Evolutionary conservation across 2,797 vertebrate genomes (phyloP).

Genomic region (Mionectes olivaceus): DNA sequence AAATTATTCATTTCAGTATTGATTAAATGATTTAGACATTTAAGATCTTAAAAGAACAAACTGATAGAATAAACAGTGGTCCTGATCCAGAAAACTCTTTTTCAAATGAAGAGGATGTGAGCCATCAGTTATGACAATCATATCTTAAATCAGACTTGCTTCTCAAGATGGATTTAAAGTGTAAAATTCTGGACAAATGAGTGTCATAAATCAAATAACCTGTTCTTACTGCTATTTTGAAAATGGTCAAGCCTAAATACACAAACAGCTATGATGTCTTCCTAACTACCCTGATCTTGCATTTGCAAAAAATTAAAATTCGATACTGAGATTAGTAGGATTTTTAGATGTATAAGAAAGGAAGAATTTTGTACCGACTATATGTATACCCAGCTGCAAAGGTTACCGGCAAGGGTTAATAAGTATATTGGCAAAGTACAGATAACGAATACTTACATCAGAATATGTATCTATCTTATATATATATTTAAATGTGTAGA

Average conservation of each 20-base stretch:
- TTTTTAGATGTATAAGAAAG: constrained; percentile 6
- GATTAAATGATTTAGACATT: constrained; percentile 30
- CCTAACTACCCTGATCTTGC: neutral
- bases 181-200: neutral
- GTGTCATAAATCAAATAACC: neutral
- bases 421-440: neutral
- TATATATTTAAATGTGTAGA: neutral
- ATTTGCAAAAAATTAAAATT: constrained; percentile 33
- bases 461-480: neutral
- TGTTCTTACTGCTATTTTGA: neutral
- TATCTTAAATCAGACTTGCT: neutral
- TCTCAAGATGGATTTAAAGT: neutral
- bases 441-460: constrained; percentile 21
- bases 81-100: neutral
- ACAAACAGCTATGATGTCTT: neutral
- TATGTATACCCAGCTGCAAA: constrained; percentile 5
- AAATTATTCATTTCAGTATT: constrained; percentile 20
- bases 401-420: constrained; percentile 33
- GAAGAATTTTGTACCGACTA: neutral
- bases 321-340: neutral
- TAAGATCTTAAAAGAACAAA: constrained; percentile 35
- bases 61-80: constrained; percentile 26
- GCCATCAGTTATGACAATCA: neutral
- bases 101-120: neutral
- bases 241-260: neutral